These are phyloP conservation scores for Cylloceria caligata DNA, from an alignment of 2,888 invertebrate species.

Conservation along the genomic window DNA sequence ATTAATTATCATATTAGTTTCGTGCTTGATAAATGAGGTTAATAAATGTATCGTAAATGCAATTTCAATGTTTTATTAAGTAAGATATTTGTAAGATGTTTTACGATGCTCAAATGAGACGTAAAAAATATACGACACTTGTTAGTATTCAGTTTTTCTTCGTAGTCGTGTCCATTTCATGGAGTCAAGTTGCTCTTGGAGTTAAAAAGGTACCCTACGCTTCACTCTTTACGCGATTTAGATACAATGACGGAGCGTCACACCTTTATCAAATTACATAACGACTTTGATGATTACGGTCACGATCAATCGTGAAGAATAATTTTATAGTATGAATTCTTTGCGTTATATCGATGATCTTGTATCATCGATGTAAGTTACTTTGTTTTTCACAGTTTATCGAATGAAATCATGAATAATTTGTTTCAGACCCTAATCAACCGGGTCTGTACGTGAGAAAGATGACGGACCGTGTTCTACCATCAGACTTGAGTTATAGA, in stretches of 20 bases:
- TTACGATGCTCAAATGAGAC: background rate
- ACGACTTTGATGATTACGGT: background rate
- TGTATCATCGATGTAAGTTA: slow-evolving; percentile 21
- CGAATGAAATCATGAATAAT: background rate
- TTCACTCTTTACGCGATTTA: background rate
- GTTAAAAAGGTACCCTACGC: background rate
- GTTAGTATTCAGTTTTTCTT: background rate
- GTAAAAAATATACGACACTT: background rate
- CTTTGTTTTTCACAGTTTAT: background rate
- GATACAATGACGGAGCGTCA: background rate
- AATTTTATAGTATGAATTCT: background rate
- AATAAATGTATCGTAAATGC: background rate
- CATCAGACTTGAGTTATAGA: slow-evolving; percentile 84
- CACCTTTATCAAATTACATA: background rate
- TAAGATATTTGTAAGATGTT: background rate
- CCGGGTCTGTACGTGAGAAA: slow-evolving; percentile 62
- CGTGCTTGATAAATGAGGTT: background rate
- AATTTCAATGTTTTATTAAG: background rate
- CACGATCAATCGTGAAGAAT: background rate
- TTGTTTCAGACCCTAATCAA: slow-evolving; percentile 55
- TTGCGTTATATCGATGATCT: slow-evolving; percentile 3
- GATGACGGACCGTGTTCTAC: slow-evolving; percentile 75
- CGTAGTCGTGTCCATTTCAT: background rate
- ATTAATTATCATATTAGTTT: background rate
- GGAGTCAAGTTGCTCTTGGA: background rate